Conservation (phyloP, 2,113 vertebrate genomes). For the Ctenodactylus gundi region DNA sequence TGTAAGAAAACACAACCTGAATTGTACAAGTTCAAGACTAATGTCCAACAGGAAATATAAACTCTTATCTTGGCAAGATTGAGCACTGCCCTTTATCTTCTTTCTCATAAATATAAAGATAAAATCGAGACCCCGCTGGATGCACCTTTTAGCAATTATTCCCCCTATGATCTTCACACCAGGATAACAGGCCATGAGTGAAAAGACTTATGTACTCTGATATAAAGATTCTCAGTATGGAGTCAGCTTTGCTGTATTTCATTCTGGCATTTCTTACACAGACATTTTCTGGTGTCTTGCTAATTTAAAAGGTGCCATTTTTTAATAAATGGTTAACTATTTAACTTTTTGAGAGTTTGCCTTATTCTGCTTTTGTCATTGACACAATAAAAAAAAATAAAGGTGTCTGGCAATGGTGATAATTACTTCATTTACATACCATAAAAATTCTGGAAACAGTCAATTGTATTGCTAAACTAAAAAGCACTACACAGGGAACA, state of each 20-base stretch:
- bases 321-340: constrained; percentile 43
- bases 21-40: background rate
- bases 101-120: constrained; percentile 58
- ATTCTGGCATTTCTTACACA: constrained; percentile 45
- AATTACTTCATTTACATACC: constrained; percentile 58
- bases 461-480: constrained; percentile 49
- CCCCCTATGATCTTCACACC: constrained; percentile 45
- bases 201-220: constrained; percentile 5
- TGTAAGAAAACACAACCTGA: background rate
- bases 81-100: constrained; percentile 46
- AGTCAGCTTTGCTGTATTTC: constrained; percentile 19
- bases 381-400: constrained; percentile 39
- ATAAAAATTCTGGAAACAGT: constrained; percentile 26
- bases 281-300: background rate
- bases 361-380: constrained; percentile 17
- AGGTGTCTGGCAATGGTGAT: constrained; percentile 26
- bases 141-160: constrained; percentile 43
- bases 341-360: background rate
- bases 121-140: constrained; percentile 44
- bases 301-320: constrained; percentile 57
- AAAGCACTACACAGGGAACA: background rate
- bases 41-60: constrained; percentile 21
- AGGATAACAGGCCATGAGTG: background rate
- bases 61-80: constrained; percentile 39
- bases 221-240: constrained; percentile 33